A percentile compares a stretch with the other conserved stretches of the same genome.
Conservation (phyloP, 1,140 invertebrate genomes). For the Drosophila hydei region DNA sequence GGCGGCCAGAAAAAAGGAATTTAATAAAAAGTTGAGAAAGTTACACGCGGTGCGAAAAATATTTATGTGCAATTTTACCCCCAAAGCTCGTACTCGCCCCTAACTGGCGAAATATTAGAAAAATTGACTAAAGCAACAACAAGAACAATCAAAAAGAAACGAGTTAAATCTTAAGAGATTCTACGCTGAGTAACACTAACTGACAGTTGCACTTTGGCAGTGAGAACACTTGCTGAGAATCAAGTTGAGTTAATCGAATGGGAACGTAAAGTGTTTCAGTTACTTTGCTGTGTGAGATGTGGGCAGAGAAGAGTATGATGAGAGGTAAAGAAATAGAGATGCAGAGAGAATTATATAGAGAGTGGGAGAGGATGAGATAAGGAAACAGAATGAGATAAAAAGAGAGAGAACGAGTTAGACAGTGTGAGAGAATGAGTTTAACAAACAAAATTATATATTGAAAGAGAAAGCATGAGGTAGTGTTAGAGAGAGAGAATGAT, state of each 20-base stretch:
- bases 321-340: no score
- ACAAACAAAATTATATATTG: no score
- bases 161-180: slow-evolving; percentile 22
- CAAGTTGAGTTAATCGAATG: slow-evolving; percentile 1
- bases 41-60: slow-evolving; percentile 64
- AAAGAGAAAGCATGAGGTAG: no score
- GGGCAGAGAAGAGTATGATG: no score
- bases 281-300: neutral
- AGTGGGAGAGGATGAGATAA: no score
- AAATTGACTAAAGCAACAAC: slow-evolving; percentile 3
- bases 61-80: slow-evolving; percentile 49
- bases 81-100: slow-evolving; percentile 10
- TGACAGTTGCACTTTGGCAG: slow-evolving; percentile 5
- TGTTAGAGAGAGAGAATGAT: no score
- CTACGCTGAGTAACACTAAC: neutral
- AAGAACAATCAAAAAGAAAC: neutral
- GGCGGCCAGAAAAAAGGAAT: slow-evolving; percentile 49
- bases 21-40: slow-evolving; percentile 75
- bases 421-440: no score
- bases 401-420: no score
- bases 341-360: no score
- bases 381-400: no score
- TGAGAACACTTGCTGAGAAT: neutral
- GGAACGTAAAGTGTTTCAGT: no score
- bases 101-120: slow-evolving; percentile 11